phyloP scores from a whole-genome alignment of 2,888 invertebrate genomes.

The Crioceris asparagi region DNA sequence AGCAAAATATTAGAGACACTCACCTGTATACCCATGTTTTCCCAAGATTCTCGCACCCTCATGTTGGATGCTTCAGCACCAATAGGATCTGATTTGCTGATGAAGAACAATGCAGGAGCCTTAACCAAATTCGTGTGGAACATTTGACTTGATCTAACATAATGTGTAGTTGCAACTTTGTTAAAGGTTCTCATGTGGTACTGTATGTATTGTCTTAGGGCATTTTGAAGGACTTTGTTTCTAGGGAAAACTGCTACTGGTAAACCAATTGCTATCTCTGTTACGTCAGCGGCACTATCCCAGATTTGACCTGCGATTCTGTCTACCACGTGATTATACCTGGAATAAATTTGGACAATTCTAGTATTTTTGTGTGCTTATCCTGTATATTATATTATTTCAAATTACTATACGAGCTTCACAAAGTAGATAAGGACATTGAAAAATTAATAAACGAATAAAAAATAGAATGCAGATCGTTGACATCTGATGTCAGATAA shows the following conservation, averaged over 20 bases:
- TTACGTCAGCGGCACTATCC: conserved; percentile 77
- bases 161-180: conserved; percentile 72
- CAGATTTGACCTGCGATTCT: conserved; percentile 73
- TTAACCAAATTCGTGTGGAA: conserved; percentile 69
- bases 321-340: conserved; percentile 53
- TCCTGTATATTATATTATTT: too few relatives aligned
- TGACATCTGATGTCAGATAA: too few relatives aligned
- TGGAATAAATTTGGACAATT: too few relatives aligned
- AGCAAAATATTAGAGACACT: too few relatives aligned
- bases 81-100: conserved; percentile 67
- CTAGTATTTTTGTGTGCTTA: too few relatives aligned
- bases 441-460: too few relatives aligned
- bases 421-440: too few relatives aligned
- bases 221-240: conserved; percentile 56
- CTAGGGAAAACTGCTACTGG: conserved; percentile 64
- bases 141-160: conserved; percentile 68
- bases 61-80: conserved; percentile 65
- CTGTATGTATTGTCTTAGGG: conserved; percentile 56
- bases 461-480: too few relatives aligned
- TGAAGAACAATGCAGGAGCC: conserved; percentile 52
- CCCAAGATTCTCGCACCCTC: conserved; percentile 64
- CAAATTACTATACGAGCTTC: too few relatives aligned
- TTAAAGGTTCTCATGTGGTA: conserved; percentile 78
- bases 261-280: conserved; percentile 58
- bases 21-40: conserved; percentile 59